Evolutionary conservation across 2,888 invertebrate genomes (phyloP).

Genomic region (Myathropa florea): DNA sequence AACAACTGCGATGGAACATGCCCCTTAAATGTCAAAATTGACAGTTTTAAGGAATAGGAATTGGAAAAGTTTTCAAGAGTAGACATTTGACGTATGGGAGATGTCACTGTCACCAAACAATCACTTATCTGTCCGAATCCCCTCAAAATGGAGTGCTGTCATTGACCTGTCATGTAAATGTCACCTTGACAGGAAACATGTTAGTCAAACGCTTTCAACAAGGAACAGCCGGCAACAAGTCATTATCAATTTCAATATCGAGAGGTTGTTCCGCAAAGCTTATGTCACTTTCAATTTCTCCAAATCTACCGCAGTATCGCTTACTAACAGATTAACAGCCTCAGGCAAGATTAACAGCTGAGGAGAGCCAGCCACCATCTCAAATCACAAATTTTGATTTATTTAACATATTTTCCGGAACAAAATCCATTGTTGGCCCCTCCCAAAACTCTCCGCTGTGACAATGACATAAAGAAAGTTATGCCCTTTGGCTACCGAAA

Average conservation of each 20-base stretch:
- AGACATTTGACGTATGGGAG: not conserved
- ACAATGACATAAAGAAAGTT: not conserved
- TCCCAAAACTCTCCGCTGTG: not conserved
- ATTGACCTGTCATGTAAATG: not conserved
- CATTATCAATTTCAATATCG: no score
- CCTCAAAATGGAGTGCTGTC: not conserved
- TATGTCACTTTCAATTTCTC: not conserved
- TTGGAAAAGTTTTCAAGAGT: not conserved
- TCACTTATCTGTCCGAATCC: no score
- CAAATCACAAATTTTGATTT: not conserved
- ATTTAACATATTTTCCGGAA: not conserved
- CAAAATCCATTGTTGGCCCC: not conserved
- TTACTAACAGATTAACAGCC: not conserved
- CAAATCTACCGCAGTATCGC: not conserved
- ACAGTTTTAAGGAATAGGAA: no score
- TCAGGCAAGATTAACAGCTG: not conserved
- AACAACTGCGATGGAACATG: no score
- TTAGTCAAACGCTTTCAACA: not conserved
- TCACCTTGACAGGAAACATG: not conserved
- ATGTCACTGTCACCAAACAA: not conserved
- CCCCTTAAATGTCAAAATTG: no score
- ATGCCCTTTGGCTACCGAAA: not conserved
- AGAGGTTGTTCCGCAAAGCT: not conserved
- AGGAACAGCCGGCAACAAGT: not conserved
- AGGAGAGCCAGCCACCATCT: not conserved